Evolutionary conservation across 2,113 vertebrate species (phyloP), one percentile per base, ranked within the genome.

Genomic region (Diadophis punctatus): DNA sequence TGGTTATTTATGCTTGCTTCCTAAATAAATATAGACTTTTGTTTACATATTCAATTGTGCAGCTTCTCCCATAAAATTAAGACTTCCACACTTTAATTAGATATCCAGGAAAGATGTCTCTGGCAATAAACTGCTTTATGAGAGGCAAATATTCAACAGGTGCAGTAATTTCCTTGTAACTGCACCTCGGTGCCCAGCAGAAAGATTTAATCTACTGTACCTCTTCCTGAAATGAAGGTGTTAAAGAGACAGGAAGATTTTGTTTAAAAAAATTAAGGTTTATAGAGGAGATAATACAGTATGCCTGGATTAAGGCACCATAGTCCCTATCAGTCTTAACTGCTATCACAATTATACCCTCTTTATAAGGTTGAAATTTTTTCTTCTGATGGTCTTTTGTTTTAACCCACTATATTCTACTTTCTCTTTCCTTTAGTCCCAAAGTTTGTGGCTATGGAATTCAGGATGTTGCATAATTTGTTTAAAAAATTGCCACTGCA

Each of bases 401-500:
- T 88, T 51, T 39, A 86, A 51, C 49, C 43, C n/a, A 91, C 46
- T 52, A 25, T 20, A 12, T 46, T 12, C 22, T 22, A 46, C 46
- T 56, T 51, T 46, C n/a, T 85, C n/a, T 56, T 48, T 23, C 16
- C 22, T 16, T 86, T n/a, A 43, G 25, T 11, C 9, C 68, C 30
- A 56, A 86, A 49, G 16, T 52, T 56, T 56, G 18, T 68, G 90
- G 56, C 55, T 90, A 25, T 39, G 60, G 90, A 80, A 88, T 80
- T 53, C 90, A 88, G 52, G 92, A 91, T 60, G 48, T 91, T 93
- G 90, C 55, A 91, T 74, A 93, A 93, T 68, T 46, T 46, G 46
- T 46, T 86, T 27, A 52, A 63, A 53, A 89, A 86, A 86, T n/a
- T 20, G 90, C 74, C 23, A 46, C 74, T 74, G 48, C 39, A 25